Conservation (phyloP, 2,113 vertebrate species). For the Platichthys stellatus region DNA sequence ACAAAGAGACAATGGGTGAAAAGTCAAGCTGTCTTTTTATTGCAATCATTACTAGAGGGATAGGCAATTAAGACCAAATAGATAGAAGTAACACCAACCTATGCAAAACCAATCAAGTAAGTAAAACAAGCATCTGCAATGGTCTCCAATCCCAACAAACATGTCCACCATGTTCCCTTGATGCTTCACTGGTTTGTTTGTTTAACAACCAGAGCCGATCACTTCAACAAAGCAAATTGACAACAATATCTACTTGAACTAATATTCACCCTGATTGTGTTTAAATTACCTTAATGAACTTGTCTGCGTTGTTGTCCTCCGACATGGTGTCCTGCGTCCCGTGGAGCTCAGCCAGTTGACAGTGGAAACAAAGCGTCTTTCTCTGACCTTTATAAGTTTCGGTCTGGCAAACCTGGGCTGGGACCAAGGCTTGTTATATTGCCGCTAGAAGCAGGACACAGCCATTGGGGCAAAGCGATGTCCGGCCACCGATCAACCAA, state of each 20-base stretch:
- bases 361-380: conserved; percentile 55
- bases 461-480: conserved; percentile 60
- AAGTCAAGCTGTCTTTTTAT: not conserved
- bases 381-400: conserved; percentile 54
- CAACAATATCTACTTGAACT: not conserved
- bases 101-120: not conserved
- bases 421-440: conserved; percentile 45
- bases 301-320: conserved; percentile 86
- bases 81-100: not conserved
- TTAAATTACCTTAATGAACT: conserved; percentile 86
- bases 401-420: conserved; percentile 14
- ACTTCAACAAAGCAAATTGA: not conserved
- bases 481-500: conserved; percentile 48
- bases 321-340: conserved; percentile 80
- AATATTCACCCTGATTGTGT: not conserved
- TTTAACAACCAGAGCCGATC: not conserved
- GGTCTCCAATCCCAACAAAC: too few relatives aligned
- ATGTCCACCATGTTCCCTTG: too few relatives aligned
- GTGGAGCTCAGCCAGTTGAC: conserved; percentile 43
- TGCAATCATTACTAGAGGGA: not conserved
- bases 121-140: too few relatives aligned
- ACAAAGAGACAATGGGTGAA: not conserved
- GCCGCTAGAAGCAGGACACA: conserved; percentile 37
- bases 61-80: not conserved
- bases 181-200: too few relatives aligned